phyloP scores from a whole-genome alignment of 1,140 invertebrate species.

The Procambarus clarkii region DNA sequence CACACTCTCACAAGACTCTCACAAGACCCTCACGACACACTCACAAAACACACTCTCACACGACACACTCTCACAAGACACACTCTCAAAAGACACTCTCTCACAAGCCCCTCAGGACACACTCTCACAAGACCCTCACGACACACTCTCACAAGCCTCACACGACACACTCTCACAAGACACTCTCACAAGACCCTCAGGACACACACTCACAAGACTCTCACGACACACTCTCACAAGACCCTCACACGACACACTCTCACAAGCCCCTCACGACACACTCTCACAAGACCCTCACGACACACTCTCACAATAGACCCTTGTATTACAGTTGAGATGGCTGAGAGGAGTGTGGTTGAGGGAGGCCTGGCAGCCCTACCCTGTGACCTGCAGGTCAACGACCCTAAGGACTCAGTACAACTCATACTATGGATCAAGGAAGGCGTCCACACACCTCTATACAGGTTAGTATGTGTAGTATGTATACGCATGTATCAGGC shows the following conservation, averaged over 20 bases:
- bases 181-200: no score
- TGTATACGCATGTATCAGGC: background rate
- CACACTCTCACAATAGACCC: background rate
- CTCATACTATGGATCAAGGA: conserved; percentile 72
- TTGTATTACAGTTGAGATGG: conserved; percentile 58
- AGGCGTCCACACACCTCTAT: conserved; percentile 67
- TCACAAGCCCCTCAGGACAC: no score
- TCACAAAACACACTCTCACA: no score
- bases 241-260: background rate
- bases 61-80: no score
- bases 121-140: no score
- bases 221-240: background rate
- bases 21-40: no score
- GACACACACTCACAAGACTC: no score
- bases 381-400: conserved; percentile 46
- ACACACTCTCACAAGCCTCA: no score
- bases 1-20: no score
- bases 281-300: background rate
- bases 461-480: conserved; percentile 44
- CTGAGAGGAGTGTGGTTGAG: conserved; percentile 58
- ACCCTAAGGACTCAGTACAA: conserved; percentile 65
- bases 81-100: no score
- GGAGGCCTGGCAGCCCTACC: conserved; percentile 65
- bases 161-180: no score
- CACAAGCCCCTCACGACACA: background rate